Percentiles rank a stretch among this genome's conserved stretches.
phyloP scores from a whole-genome alignment of 2,113 vertebrate species.

The Lagopus leucura region DNA sequence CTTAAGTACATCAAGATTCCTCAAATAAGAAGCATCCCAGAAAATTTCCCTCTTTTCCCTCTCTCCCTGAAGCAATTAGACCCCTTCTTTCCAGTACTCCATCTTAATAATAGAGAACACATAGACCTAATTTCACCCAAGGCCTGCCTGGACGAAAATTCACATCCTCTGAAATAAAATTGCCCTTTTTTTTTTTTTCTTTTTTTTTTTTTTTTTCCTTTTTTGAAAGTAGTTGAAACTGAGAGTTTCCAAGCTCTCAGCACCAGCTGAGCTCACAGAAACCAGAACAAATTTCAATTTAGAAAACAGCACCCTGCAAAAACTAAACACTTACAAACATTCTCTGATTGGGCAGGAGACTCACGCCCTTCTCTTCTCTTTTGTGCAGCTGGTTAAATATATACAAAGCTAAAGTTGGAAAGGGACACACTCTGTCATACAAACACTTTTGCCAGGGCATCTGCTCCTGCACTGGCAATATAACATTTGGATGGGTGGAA shows the following conservation, averaged over 20 bases:
- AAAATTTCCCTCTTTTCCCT: conserved; percentile 58
- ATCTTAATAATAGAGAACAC: conserved; percentile 62
- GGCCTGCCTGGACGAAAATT: conserved; percentile 92
- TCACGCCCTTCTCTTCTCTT: conserved; percentile 68
- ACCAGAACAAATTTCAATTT: conserved; percentile 78
- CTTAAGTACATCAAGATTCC: conserved; percentile 47
- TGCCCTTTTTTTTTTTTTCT: conserved; percentile 45
- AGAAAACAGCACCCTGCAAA: conserved; percentile 82
- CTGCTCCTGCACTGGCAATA: conserved; percentile 96
- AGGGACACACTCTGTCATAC: conserved; percentile 88
- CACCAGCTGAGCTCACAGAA: conserved; percentile 82
- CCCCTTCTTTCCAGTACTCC: conserved; percentile 49
- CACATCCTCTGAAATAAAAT: conserved; percentile 79
- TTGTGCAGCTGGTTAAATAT: conserved; percentile 84
- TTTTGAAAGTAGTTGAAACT: conserved; percentile 69
- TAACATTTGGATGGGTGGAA: conserved; percentile 98
- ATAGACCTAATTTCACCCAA: conserved; percentile 84
- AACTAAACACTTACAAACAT: conserved; percentile 82
- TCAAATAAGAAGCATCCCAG: conserved; percentile 55
- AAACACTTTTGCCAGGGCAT: conserved; percentile 99
- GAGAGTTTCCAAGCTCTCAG: conserved; percentile 79
- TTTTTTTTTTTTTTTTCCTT: not conserved
- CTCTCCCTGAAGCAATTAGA: conserved; percentile 61
- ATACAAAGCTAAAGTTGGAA: conserved; percentile 77
- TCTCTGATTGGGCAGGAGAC: conserved; percentile 75